Evolutionary conservation across 2,797 vertebrate genomes (phyloP).

Genomic region (Hippopotamyrus pictus): DNA sequence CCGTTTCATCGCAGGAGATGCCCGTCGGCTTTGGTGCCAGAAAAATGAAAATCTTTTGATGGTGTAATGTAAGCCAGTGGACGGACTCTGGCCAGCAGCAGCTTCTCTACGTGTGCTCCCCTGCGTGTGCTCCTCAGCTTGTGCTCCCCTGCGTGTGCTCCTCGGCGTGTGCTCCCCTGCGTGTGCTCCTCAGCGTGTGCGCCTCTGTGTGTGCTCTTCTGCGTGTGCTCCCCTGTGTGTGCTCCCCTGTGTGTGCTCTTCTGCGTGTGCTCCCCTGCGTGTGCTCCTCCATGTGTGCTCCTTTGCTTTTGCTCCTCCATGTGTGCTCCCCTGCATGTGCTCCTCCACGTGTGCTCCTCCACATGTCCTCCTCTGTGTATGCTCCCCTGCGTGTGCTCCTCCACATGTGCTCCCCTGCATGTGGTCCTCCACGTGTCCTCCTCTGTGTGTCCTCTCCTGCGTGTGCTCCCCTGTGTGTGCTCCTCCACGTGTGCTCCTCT

Average conservation of each 20-base stretch:
- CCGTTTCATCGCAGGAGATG: background rate
- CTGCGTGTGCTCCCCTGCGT: background rate
- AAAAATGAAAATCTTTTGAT: background rate
- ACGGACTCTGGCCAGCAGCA: background rate
- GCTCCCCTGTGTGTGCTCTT: accelerated
- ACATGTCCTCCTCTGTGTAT: too few relatives aligned
- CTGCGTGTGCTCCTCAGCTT: accelerated
- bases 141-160: background rate
- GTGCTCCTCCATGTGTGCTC: accelerated
- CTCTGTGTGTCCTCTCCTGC: too few relatives aligned
- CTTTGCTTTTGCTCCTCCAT: too few relatives aligned
- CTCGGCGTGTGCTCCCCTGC: background rate
- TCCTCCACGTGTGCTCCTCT: too few relatives aligned
- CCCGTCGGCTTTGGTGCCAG: background rate
- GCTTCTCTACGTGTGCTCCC: background rate
- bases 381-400: too few relatives aligned
- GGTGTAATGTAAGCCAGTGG: background rate
- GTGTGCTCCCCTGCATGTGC: background rate
- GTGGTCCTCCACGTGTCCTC: too few relatives aligned
- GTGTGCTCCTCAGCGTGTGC: background rate
- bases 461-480: too few relatives aligned
- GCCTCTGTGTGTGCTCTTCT: accelerated
- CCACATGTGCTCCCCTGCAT: too few relatives aligned
- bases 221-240: background rate
- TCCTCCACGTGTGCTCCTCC: accelerated